phyloP scores from a whole-genome alignment of 2,888 invertebrate species.

The Lasioglossum calceatum region DNA sequence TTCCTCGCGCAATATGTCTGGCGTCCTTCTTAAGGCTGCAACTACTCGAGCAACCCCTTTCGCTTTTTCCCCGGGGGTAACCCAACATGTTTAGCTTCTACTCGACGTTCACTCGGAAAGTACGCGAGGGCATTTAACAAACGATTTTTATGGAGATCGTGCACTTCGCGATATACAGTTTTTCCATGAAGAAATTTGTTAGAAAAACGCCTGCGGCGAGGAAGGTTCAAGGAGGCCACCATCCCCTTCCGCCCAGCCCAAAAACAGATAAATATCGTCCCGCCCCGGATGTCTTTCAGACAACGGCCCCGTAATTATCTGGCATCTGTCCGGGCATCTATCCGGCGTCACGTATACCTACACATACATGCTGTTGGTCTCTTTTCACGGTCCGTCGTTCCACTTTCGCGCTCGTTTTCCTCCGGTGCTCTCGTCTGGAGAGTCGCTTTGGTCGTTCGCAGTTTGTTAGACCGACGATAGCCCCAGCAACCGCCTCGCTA shows the following conservation, averaged over 20 bases:
- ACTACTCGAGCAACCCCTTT: no score
- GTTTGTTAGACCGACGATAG: conserved; percentile 15
- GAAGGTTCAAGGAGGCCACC: no score
- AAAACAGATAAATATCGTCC: background rate
- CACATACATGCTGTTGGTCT: background rate
- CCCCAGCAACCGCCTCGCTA: background rate
- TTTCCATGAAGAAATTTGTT: no score
- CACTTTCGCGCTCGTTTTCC: background rate
- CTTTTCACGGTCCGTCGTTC: background rate
- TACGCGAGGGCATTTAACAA: no score
- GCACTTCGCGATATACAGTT: no score
- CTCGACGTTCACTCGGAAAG: no score
- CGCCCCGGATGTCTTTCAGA: background rate
- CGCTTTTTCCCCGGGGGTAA: no score
- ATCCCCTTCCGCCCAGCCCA: no score
- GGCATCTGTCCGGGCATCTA: background rate
- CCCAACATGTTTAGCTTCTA: no score
- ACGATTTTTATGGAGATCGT: no score
- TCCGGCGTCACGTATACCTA: background rate
- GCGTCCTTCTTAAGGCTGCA: no score
- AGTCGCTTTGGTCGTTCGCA: background rate
- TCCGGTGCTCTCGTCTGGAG: background rate
- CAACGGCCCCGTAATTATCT: background rate
- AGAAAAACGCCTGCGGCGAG: no score
- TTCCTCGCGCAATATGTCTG: background rate